Evolutionary conservation across 1,140 invertebrate genomes (phyloP).

Genomic region (Drosophila azteca): DNA sequence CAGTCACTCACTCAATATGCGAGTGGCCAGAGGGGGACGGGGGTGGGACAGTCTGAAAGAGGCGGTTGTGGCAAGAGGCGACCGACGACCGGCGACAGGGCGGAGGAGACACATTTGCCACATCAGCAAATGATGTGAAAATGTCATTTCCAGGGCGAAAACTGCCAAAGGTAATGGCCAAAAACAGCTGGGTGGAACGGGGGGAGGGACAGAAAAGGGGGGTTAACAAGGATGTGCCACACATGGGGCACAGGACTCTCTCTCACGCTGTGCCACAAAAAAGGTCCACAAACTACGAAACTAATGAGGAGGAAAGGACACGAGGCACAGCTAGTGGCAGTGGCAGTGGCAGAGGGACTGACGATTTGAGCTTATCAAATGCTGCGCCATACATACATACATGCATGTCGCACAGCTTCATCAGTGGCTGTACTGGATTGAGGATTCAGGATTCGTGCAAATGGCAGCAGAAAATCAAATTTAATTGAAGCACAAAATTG

Average conservation of each 20-base stretch:
- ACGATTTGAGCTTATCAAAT: constrained; percentile 66
- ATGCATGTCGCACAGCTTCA: constrained; percentile 54
- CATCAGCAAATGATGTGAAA: constrained; percentile 82
- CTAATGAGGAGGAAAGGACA: constrained; percentile 73
- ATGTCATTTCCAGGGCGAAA: constrained; percentile 71
- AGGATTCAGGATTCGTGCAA: not conserved
- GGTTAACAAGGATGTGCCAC: constrained; percentile 8
- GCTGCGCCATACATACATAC: constrained; percentile 39
- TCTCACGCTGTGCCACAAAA: constrained; percentile 70
- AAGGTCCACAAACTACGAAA: constrained; percentile 75
- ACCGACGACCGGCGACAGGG: too few relatives aligned
- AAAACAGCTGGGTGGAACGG: constrained; percentile 12
- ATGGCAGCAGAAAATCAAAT: constrained; percentile 71
- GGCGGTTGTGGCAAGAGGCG: too few relatives aligned
- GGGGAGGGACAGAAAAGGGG: not conserved
- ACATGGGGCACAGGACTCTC: constrained; percentile 7
- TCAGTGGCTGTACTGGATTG: not conserved
- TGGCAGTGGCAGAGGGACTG: not conserved
- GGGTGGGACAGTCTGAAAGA: too few relatives aligned
- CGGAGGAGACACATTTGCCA: constrained; percentile 67
- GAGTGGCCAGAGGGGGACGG: too few relatives aligned
- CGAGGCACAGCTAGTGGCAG: constrained; percentile 1
- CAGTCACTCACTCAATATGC: constrained; percentile 7
- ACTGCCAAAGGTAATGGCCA: constrained; percentile 60
- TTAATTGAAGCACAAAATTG: constrained; percentile 69